Evolutionary conservation across 2,797 vertebrate species (phyloP).

Genomic region (Naso thynnoides): DNA sequence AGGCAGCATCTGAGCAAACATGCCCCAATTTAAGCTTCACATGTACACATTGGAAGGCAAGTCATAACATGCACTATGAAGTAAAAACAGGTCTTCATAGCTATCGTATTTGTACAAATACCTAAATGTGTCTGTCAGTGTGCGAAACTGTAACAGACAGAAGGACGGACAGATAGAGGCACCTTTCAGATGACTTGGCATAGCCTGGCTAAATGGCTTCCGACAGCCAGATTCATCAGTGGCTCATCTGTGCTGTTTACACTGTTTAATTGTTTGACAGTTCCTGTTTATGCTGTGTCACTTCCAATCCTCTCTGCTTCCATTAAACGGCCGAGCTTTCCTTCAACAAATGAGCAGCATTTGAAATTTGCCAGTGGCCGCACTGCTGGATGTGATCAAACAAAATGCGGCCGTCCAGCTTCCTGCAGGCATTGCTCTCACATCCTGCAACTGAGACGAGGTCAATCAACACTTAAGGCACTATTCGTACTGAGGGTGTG

Average conservation of each 20-base stretch:
- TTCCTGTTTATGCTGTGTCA: slow-evolving; percentile 84
- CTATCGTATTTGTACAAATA: background rate
- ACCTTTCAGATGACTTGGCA: slow-evolving; percentile 62
- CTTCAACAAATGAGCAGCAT: slow-evolving; percentile 64
- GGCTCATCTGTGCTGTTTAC: slow-evolving; percentile 83
- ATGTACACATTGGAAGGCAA: background rate
- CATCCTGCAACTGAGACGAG: slow-evolving; percentile 57
- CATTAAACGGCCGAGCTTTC: slow-evolving; percentile 56
- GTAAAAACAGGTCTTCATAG: slow-evolving; percentile 5
- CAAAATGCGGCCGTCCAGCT: slow-evolving; percentile 55
- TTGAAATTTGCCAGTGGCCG: slow-evolving; percentile 57
- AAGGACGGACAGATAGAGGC: slow-evolving; percentile 44
- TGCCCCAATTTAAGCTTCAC: slow-evolving; percentile 9
- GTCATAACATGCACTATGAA: slow-evolving; percentile 2
- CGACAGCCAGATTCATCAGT: slow-evolving; percentile 82
- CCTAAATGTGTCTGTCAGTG: slow-evolving; percentile 14
- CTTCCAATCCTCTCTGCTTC: slow-evolving; percentile 77
- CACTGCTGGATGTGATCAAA: slow-evolving; percentile 62
- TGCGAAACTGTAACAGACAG: slow-evolving; percentile 38
- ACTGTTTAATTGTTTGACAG: slow-evolving; percentile 85
- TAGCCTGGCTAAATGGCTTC: slow-evolving; percentile 69
- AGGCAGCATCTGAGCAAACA: slow-evolving; percentile 29
- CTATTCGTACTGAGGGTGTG: slow-evolving; percentile 28
- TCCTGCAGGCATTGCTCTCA: slow-evolving; percentile 62
- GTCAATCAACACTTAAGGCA: slow-evolving; percentile 65